Evolutionary conservation across 2,797 vertebrate species (phyloP).

Genomic region (Perdix hodgsoniae): DNA sequence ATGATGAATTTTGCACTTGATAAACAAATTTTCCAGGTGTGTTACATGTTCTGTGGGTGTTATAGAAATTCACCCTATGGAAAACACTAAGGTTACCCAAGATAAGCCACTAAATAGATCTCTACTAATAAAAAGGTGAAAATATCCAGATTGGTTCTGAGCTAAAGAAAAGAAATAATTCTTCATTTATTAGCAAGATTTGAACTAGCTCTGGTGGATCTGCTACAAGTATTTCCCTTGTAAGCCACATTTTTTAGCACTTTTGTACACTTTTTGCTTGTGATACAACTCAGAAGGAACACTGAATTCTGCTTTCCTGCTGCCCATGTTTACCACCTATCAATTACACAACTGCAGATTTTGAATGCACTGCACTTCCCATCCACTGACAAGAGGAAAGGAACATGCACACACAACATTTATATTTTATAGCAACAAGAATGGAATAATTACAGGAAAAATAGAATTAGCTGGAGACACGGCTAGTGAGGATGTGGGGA

Average conservation of each 20-base stretch:
- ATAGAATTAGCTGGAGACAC: background rate
- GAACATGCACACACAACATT: fast-evolving
- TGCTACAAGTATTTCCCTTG: background rate
- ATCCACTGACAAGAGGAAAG: background rate
- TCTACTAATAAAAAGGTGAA: background rate
- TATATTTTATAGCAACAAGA: background rate
- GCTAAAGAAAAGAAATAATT: background rate
- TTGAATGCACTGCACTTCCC: background rate
- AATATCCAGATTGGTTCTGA: background rate
- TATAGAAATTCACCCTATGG: background rate
- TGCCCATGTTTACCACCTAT: background rate
- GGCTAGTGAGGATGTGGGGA: background rate
- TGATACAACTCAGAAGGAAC: background rate
- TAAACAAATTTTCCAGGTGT: background rate
- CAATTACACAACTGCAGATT: background rate
- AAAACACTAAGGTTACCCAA: background rate
- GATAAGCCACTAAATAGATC: background rate
- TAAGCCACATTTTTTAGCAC: background rate
- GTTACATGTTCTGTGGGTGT: background rate
- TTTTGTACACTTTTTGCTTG: background rate
- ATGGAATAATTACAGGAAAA: background rate
- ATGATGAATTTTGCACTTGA: background rate
- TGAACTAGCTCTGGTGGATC: background rate
- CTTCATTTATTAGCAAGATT: background rate
- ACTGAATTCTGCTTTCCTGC: background rate